Evolutionary conservation across 2,888 invertebrate species (phyloP).

Genomic region (Melanchra persicariae): DNA sequence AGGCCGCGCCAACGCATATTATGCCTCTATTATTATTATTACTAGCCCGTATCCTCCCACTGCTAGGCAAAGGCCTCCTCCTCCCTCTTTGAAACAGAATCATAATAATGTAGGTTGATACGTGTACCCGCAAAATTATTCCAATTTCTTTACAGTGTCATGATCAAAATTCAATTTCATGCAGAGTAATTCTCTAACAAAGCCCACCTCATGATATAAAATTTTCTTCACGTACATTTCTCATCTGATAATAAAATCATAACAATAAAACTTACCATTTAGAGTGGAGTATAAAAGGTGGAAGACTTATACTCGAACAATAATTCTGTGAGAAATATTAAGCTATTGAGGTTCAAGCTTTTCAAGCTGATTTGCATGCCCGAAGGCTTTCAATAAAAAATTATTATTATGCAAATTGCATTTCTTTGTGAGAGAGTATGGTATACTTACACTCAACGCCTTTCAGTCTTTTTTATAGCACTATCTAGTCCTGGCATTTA

Average conservation of each 20-base stretch:
- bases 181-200: conserved; percentile 49
- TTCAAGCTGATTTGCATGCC: conserved; percentile 74
- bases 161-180: conserved; percentile 53
- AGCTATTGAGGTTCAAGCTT: conserved; percentile 74
- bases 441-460: conserved; percentile 77
- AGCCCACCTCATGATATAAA: conserved; percentile 26
- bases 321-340: conserved; percentile 59
- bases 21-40: no score
- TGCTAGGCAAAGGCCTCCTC: no score
- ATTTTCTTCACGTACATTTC: conserved; percentile 57
- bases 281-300: conserved; percentile 51
- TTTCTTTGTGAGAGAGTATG: conserved; percentile 79
- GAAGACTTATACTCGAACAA: conserved; percentile 37
- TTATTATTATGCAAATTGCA: conserved; percentile 89
- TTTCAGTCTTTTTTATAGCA: conserved; percentile 71
- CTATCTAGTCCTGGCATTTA: conserved; percentile 62
- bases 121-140: conserved; percentile 9
- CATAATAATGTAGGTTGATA: neutral
- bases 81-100: no score
- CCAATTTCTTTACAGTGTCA: conserved; percentile 22
- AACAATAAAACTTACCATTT: conserved; percentile 62
- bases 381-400: conserved; percentile 83
- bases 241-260: conserved; percentile 61
- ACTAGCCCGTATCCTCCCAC: no score
- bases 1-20: no score